phyloP scores from a whole-genome alignment of 2,113 vertebrate species.

The Epinephelus moara region DNA sequence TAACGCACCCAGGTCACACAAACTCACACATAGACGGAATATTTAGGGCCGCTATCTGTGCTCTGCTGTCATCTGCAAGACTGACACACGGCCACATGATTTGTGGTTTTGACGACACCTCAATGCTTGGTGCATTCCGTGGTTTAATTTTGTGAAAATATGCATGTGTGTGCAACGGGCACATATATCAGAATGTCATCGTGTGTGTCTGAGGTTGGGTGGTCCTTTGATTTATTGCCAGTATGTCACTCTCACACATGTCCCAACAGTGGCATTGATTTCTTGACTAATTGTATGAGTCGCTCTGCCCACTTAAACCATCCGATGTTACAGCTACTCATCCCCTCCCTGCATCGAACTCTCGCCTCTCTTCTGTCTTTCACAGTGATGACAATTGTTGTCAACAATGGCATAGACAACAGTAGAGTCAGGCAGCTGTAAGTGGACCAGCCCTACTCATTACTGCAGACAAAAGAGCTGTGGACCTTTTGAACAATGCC shows the following conservation, averaged over 20 bases:
- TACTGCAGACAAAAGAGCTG: constrained; percentile 35
- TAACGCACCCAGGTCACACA: constrained; percentile 57
- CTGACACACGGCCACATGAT: constrained; percentile 39
- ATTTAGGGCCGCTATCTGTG: constrained; percentile 7
- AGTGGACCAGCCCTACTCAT: constrained; percentile 42
- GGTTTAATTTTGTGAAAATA: background rate
- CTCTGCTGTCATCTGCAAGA: constrained; percentile 25
- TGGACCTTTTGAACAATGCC: constrained; percentile 16
- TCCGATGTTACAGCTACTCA: constrained; percentile 12
- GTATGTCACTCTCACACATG: constrained; percentile 14
- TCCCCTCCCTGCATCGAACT: constrained; percentile 35
- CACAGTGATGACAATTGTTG: constrained; percentile 35
- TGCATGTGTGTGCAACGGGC: constrained; percentile 12
- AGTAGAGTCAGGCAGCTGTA: constrained; percentile 34
- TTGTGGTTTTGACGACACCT: constrained; percentile 51
- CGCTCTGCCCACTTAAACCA: background rate
- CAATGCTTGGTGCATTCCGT: background rate
- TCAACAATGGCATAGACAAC: constrained; percentile 39
- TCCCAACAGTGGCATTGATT: constrained; percentile 57
- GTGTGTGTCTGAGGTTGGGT: constrained; percentile 55
- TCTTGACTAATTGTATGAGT: constrained; percentile 34
- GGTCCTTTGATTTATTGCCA: constrained; percentile 65
- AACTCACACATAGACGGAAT: constrained; percentile 23
- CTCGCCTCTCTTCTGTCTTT: constrained; percentile 34
- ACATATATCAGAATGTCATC: constrained; percentile 34